These are phyloP conservation scores for Emydura subglobosa DNA, from an alignment of 2,113 vertebrate genomes.

Conservation along the genomic window DNA sequence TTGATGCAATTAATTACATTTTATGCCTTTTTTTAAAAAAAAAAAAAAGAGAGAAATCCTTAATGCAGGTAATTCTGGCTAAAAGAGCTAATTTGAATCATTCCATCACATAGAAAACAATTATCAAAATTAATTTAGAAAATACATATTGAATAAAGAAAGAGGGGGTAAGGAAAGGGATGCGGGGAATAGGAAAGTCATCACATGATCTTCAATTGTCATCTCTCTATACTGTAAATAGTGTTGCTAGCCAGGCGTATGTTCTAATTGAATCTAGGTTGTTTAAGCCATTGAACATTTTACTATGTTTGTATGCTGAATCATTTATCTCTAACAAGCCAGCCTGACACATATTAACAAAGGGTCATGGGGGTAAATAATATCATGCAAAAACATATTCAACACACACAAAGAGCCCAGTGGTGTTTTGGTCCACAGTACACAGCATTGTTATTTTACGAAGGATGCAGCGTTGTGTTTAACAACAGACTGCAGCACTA, in stretches of 20 bases:
- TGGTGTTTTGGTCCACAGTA: not conserved
- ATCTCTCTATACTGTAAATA: not conserved
- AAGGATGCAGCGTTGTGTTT: not conserved
- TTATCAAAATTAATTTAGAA: conserved; percentile 51
- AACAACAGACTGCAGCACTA: not conserved
- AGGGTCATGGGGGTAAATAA: not conserved
- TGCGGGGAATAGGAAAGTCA: not conserved
- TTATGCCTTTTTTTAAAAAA: conserved; percentile 51
- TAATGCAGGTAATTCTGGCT: conserved; percentile 66
- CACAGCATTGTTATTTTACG: not conserved
- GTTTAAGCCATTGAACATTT: not conserved
- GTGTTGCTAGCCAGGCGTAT: not conserved
- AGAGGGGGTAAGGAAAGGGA: conserved; percentile 5
- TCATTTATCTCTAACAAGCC: not conserved
- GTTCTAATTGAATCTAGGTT: not conserved
- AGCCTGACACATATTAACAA: not conserved
- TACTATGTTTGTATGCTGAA: not conserved
- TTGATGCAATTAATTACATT: conserved; percentile 72
- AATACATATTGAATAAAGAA: not conserved
- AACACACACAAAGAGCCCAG: not conserved
- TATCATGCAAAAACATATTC: not conserved
- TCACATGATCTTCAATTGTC: not conserved
- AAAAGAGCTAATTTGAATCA: conserved; percentile 48
- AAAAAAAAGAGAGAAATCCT: conserved; percentile 21
- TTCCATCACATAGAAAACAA: conserved; percentile 50